Conservation (phyloP, 2,888 invertebrate species). For the Cryptocephalus moraei region DNA sequence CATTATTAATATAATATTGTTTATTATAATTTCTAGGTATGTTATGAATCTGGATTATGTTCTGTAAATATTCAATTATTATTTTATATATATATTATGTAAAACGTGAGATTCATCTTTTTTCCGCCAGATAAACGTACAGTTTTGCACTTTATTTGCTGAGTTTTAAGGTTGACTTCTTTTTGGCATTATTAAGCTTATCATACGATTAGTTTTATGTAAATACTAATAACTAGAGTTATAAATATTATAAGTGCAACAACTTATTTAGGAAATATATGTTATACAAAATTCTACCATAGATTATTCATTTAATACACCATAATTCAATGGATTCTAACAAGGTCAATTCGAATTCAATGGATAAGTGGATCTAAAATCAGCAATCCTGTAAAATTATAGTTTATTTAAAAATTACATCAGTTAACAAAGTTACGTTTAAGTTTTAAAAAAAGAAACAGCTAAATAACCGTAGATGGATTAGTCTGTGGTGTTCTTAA, state of each 20-base stretch:
- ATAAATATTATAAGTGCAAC: conserved; percentile 18
- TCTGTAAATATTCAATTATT: not conserved
- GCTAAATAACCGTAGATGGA: too few relatives aligned
- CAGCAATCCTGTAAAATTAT: too few relatives aligned
- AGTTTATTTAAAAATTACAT: too few relatives aligned
- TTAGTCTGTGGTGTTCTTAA: conserved; percentile 31
- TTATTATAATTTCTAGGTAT: conserved; percentile 16
- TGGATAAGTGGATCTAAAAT: too few relatives aligned
- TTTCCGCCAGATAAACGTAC: conserved; percentile 6
- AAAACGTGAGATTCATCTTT: conserved; percentile 9
- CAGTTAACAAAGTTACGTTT: too few relatives aligned
- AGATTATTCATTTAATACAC: not conserved
- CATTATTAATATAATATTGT: conserved; percentile 17
- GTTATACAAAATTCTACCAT: conserved; percentile 17
- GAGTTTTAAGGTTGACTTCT: conserved; percentile 11
- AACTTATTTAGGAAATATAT: conserved; percentile 29
- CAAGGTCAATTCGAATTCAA: too few relatives aligned
- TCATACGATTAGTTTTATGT: not conserved
- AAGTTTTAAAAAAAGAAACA: too few relatives aligned
- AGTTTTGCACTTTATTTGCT: conserved; percentile 10
- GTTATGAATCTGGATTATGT: conserved; percentile 8
- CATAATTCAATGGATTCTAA: too few relatives aligned
- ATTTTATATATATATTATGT: conserved; percentile 13
- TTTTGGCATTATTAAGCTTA: conserved; percentile 31
- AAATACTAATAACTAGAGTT: too few relatives aligned